These are phyloP conservation scores for Cloeon dipterum DNA, from an alignment of 2,888 invertebrate species.

Conservation along the genomic window DNA sequence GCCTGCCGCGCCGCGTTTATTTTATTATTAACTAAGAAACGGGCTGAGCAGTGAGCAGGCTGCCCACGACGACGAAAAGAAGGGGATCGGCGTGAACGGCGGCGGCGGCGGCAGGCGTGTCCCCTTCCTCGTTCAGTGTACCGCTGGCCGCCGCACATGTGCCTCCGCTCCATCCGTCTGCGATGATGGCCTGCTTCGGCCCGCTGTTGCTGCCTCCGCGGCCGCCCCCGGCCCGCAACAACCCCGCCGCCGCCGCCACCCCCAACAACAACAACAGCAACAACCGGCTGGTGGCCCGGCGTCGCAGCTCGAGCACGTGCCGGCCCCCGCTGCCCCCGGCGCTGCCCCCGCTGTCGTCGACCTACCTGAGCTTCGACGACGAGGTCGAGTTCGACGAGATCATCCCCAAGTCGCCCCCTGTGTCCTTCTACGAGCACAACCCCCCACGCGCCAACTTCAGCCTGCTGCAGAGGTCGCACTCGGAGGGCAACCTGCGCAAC, in stretches of 20 bases:
- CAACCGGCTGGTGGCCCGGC: background rate
- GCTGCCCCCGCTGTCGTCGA: constrained; percentile 20
- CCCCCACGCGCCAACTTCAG: constrained; percentile 7
- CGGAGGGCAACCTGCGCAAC: constrained; percentile 37
- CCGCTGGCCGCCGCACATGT: background rate
- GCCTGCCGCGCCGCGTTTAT: too few species aligned
- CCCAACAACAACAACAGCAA: background rate
- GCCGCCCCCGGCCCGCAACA: constrained; percentile 12
- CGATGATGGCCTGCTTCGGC: constrained; percentile 29
- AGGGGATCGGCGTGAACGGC: too few species aligned
- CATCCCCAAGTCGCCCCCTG: background rate
- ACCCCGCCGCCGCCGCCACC: constrained; percentile 1
- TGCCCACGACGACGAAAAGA: too few species aligned
- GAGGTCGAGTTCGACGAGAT: constrained; percentile 18
- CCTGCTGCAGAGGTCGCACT: constrained; percentile 36
- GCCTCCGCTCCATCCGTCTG: background rate
- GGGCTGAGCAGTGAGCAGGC: too few species aligned
- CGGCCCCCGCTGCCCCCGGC: background rate
- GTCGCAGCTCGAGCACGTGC: background rate
- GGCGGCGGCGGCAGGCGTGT: too few species aligned
- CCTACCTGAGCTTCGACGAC: constrained; percentile 31
- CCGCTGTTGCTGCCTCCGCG: constrained; percentile 31
- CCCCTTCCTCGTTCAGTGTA: background rate
- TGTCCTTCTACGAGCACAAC: background rate
- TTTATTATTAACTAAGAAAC: too few species aligned